Percentiles rank a stretch among this genome's conserved stretches.
Evolutionary conservation across 2,888 invertebrate species (phyloP).

Genomic region (Drosophila percnosoma): DNA sequence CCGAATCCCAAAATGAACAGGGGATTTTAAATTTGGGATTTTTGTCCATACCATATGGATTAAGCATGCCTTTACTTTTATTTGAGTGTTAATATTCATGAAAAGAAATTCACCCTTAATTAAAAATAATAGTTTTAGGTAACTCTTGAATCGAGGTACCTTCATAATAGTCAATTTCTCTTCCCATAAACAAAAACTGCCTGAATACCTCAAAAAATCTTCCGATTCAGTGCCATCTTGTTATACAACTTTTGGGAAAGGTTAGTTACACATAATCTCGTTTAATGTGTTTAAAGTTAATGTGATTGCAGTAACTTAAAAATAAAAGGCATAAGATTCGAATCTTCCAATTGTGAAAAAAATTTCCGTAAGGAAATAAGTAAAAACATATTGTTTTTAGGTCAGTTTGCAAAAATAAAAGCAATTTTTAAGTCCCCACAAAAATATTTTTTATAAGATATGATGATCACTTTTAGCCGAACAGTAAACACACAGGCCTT

Average conservation of each 20-base stretch:
- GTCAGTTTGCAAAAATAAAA: slow-evolving; percentile 4
- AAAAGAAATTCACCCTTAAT: not conserved
- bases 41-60: slow-evolving; percentile 4
- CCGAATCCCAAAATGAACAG: slow-evolving; percentile 4
- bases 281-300: slow-evolving; percentile 1
- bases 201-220: slow-evolving; percentile 25
- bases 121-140: not conserved
- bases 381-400: slow-evolving; percentile 6
- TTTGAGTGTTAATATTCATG: not conserved
- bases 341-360: slow-evolving; percentile 20
- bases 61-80: not conserved
- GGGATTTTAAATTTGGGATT: slow-evolving; percentile 1
- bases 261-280: not conserved
- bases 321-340: slow-evolving; percentile 6
- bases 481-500: slow-evolving; percentile 28
- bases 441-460: slow-evolving; percentile 1
- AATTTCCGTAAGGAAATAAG: slow-evolving; percentile 4
- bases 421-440: slow-evolving; percentile 2
- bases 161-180: slow-evolving; percentile 1
- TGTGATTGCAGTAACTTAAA: not conserved
- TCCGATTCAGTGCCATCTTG: slow-evolving; percentile 45
- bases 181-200: slow-evolving; percentile 7
- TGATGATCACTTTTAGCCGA: slow-evolving; percentile 15
- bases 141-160: not conserved
- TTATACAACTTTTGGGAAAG: slow-evolving; percentile 3